These are phyloP conservation scores for Morpho helenor DNA, from an alignment of 2,888 invertebrate genomes.

Conservation along the genomic window DNA sequence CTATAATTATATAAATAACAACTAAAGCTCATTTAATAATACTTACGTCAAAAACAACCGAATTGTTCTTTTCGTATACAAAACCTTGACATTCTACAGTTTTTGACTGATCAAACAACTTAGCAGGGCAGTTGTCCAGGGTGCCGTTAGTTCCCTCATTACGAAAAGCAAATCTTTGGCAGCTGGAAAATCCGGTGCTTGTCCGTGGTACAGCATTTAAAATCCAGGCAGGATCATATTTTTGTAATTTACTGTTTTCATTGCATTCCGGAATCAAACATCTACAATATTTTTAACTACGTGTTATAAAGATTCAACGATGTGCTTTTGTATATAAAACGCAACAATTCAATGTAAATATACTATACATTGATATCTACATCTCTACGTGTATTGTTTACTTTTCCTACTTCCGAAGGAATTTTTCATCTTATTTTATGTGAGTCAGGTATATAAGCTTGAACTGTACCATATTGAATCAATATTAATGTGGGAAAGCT, in stretches of 20 bases:
- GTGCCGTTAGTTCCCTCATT: conserved; percentile 38
- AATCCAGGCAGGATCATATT: conserved; percentile 63
- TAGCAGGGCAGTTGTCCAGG: conserved; percentile 44
- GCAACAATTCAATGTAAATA: no score
- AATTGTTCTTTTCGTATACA: conserved; percentile 54
- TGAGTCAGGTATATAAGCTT: no score
- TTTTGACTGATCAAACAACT: conserved; percentile 37
- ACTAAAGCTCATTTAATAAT: neutral
- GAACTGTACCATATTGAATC: no score
- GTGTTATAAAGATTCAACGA: no score
- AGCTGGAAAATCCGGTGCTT: conserved; percentile 52
- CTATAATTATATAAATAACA: neutral
- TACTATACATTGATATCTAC: no score
- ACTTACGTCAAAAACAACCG: conserved; percentile 63
- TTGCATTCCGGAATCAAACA: conserved; percentile 76
- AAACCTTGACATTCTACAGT: conserved; percentile 43
- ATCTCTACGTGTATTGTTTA: no score
- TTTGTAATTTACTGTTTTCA: conserved; percentile 43
- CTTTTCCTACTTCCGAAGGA: no score
- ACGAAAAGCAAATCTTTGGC: conserved; percentile 54
- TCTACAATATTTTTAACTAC: conserved; percentile 36
- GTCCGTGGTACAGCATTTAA: conserved; percentile 58
- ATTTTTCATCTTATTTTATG: no score
- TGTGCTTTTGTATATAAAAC: no score
- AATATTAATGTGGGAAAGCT: no score